Conservation (phyloP, 2,888 invertebrate species). For the Cerastis leucographa region DNA sequence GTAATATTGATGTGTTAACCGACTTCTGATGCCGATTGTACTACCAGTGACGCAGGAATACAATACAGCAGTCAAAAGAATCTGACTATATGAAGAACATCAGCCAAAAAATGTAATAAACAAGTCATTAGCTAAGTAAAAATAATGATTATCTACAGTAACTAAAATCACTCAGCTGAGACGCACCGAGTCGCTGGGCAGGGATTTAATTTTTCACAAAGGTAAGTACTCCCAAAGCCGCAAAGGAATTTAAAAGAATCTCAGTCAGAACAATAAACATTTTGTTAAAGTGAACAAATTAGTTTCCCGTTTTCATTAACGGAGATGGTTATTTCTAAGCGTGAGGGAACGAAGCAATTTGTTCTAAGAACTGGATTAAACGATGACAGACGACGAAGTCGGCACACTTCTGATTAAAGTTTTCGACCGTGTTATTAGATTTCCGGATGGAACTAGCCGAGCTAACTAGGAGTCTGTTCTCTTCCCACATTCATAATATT, state of each 20-base stretch:
- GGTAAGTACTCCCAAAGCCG: constrained; percentile 42
- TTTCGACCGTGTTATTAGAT: constrained; percentile 67
- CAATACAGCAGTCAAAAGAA: background rate
- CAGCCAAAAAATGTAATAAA: constrained; percentile 11
- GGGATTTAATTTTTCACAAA: constrained; percentile 46
- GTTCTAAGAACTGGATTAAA: constrained; percentile 68
- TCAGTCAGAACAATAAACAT: constrained; percentile 48
- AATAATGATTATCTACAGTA: constrained; percentile 28
- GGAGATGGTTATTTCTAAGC: constrained; percentile 60
- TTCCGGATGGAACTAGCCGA: constrained; percentile 42
- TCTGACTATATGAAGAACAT: background rate
- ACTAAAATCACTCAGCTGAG: constrained; percentile 29
- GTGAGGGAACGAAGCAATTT: constrained; percentile 67
- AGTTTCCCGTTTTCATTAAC: constrained; percentile 70
- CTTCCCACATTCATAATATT: constrained; percentile 3
- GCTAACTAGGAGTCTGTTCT: constrained; percentile 11
- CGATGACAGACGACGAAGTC: constrained; percentile 65
- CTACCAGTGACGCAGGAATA: no score
- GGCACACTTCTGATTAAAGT: constrained; percentile 60
- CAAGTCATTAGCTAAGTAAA: constrained; percentile 2
- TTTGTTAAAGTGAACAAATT: constrained; percentile 67
- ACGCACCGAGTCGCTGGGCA: constrained; percentile 8
- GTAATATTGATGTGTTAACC: no score
- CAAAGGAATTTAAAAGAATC: constrained; percentile 43
- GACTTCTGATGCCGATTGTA: no score